Evolutionary conservation across 2,113 vertebrate genomes (phyloP).

Genomic region (Conger conger): DNA sequence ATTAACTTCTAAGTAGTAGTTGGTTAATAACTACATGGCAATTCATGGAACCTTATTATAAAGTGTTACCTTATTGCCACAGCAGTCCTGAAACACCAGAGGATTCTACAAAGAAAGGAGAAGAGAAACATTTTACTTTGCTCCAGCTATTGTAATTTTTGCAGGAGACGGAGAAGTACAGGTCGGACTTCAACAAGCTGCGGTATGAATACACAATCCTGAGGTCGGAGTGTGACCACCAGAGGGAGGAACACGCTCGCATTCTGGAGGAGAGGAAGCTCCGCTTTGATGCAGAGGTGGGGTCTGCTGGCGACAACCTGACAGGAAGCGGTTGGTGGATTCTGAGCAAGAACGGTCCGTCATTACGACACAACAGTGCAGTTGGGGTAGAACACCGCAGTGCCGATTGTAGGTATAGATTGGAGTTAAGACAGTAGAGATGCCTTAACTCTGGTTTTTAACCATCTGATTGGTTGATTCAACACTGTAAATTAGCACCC

Average conservation of each 20-base stretch:
- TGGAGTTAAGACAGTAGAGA: too few relatives aligned
- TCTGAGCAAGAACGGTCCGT: too few relatives aligned
- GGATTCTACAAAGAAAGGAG: not conserved
- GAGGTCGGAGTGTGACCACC: constrained; percentile 87
- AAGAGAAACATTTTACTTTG: not conserved
- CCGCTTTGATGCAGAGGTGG: constrained; percentile 81
- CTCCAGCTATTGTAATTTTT: not conserved
- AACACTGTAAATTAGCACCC: too few relatives aligned
- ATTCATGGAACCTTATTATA: too few relatives aligned
- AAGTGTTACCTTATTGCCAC: not conserved
- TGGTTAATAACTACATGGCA: too few relatives aligned
- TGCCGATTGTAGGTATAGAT: too few relatives aligned
- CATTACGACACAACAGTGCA: too few relatives aligned
- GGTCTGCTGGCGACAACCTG: constrained; percentile 1
- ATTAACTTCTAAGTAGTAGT: too few relatives aligned
- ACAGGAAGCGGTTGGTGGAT: too few relatives aligned
- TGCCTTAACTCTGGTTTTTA: too few relatives aligned
- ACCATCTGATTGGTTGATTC: too few relatives aligned
- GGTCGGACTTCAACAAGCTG: constrained; percentile 87
- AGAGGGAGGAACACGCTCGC: constrained; percentile 75
- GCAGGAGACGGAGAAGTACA: constrained; percentile 90
- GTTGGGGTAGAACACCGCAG: too few relatives aligned
- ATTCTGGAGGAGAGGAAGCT: constrained; percentile 80
- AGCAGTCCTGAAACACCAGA: not conserved
- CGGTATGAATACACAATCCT: constrained; percentile 86